Base-by-base conservation (phyloP, 2,797 vertebrate genomes). In the Rallus crepitans region DNA sequence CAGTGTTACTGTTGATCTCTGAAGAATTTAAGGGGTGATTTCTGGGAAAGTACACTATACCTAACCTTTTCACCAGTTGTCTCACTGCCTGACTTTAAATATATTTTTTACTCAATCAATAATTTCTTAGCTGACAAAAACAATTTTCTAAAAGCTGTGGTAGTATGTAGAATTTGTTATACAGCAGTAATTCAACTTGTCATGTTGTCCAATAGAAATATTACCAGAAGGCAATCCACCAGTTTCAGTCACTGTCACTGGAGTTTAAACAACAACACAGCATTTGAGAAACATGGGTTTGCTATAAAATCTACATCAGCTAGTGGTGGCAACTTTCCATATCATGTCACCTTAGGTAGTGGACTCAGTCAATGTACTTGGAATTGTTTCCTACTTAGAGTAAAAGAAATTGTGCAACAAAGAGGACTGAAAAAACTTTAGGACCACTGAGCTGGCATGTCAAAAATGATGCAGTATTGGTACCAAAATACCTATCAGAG, bases 41-140 rank as follows among this genome's bases (percentile, higher is more conserved):
- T 94, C 77, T 95, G 35, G 50, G 61, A 37, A 96, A 85, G 45
- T 66, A 91, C 40, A n/a, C 82, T 56, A 55, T 45, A 84, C 53
- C 72, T 90, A 95, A 94, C 72, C 75, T 92, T 96, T 94, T 92
- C 82, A 89, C 80, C 73, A 82, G 70, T 84, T 90, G 82, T 90
- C 80, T 84, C 23, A 52, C 63, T 75, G 72, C 27, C 72, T 95
- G 76, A 92, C 63, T 97, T 97, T 97, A 96, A 97, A 94, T 96
- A 95, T 45, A 78, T 96, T 90, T 96, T 97, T 95, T 93, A 88
- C 63, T 91, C 90, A 96, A 82, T 97, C 82, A 95, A 88, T 96
- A 95, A 96, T 97, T 97, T 96, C 94, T 94, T 84, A 96, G 83
- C 89, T 97, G 92, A 96, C 89, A 95, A 95, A 96, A 96, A 92